These are phyloP conservation scores for Reticulitermes speratus DNA, from an alignment of 1,140 invertebrate species.

Conservation along the genomic window DNA sequence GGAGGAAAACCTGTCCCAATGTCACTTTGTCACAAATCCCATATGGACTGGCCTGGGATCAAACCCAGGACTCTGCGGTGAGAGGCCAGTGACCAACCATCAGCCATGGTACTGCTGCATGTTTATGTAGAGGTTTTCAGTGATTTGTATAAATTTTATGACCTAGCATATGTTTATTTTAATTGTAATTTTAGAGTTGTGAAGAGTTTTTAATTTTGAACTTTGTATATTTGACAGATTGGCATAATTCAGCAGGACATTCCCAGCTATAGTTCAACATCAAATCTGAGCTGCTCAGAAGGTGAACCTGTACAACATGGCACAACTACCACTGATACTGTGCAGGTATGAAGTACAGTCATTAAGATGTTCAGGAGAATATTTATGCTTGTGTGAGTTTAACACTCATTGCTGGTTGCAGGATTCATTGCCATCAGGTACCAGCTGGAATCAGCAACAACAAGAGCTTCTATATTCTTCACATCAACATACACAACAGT, in stretches of 20 bases:
- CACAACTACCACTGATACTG: background rate
- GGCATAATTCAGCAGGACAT: slow-evolving; percentile 29
- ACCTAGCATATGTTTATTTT: too few relatives aligned
- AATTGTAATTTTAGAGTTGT: too few relatives aligned
- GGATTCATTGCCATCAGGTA: slow-evolving; percentile 31
- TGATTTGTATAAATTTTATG: too few relatives aligned
- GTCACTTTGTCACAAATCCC: too few relatives aligned
- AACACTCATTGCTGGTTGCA: slow-evolving; percentile 40
- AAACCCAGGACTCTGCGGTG: too few relatives aligned
- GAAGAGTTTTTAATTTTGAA: too few relatives aligned
- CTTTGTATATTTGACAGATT: background rate
- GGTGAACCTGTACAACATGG: background rate
- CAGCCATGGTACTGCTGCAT: too few relatives aligned
- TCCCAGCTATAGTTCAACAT: slow-evolving; percentile 24
- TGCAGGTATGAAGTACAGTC: background rate
- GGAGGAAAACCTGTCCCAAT: too few relatives aligned
- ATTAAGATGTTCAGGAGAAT: background rate
- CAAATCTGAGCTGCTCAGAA: slow-evolving; percentile 29
- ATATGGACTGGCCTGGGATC: too few relatives aligned
- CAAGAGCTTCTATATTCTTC: slow-evolving; percentile 36
- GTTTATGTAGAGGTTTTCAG: too few relatives aligned
- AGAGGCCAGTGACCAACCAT: too few relatives aligned
- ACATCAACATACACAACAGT: slow-evolving; percentile 32
- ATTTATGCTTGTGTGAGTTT: background rate
- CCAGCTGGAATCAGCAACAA: slow-evolving; percentile 43